Evolutionary conservation across 2,113 vertebrate genomes (phyloP), one percentile per base, ranked within the genome.

Genomic region (Lates calcarifer): DNA sequence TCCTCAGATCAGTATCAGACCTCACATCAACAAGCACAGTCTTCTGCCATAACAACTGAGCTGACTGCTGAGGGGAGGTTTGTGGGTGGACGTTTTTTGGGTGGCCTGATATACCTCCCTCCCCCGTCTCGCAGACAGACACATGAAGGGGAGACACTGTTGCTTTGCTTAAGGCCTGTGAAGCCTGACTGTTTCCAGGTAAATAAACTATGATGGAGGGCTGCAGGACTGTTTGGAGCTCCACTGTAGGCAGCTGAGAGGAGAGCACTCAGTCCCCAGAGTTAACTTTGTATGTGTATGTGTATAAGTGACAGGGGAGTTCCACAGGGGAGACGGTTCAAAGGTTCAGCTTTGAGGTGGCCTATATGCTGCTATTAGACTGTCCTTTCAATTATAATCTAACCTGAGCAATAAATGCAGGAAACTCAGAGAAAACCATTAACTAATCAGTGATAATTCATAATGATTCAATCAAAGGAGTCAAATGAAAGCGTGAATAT

Each of bases 181-280:
- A 75, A 79, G 65, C 53, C 73, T 18, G 43, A 17, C 39, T 77
- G 82, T 63, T 85, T 91, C 85, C 85, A 90, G 90, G 76, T 91
- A 91, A 92, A 90, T 87, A 92, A 90, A 89, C 89, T 22, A 47
- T 0, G 8, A 62, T 60, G 62, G 60, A 71, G 55, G 58, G 29
- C 51, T 20, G 37, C 6, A 6, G 77, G 43, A 71, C 72, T 69
- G 79, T 77, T 81, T 78, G 61, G 80, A 73, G 77, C 49, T 77
- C 61, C 63, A 65, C 58, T 75, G 60, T 33, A 63, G 82, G 77
- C 43, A 3, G 58, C 67, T 37, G 66, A 77, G 74, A 79, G 35
- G 55, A 71, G 64, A 56, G 72, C 47, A 64, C 71, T 55, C 67
- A 51, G 31, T 24, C 28, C 37, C 53, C 5, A 1, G 60, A 68